Conservation (phyloP, 1,140 invertebrate species). For the Akabosia matsudoensis region DNA sequence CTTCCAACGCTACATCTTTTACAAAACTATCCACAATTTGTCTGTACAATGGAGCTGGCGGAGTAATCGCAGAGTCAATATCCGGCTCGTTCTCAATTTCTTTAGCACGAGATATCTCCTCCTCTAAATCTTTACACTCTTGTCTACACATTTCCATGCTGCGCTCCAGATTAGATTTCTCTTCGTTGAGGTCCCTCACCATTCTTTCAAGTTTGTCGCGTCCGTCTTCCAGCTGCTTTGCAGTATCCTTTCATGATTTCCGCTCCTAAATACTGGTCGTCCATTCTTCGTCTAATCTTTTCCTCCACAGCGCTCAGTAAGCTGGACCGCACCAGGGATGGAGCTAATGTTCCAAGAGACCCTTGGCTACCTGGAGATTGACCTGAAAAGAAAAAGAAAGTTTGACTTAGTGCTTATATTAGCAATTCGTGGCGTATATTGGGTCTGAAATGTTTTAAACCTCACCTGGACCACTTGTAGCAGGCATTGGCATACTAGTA, state of each 20-base stretch:
- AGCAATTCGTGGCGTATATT: too few relatives aligned
- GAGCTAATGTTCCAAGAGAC: conserved; percentile 43
- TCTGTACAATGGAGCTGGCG: conserved; percentile 92
- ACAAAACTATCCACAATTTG: conserved; percentile 95
- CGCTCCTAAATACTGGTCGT: conserved; percentile 60
- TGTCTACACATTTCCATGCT: conserved; percentile 78
- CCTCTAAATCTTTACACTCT: conserved; percentile 80
- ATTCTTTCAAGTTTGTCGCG: conserved; percentile 32
- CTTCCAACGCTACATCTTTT: conserved; percentile 95
- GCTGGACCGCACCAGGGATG: conserved; percentile 71
- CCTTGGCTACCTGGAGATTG: conserved; percentile 28
- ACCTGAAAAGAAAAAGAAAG: conserved; percentile 14
- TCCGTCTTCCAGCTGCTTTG: conserved; percentile 40
- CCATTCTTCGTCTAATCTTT: conserved; percentile 78
- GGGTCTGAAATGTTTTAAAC: too few relatives aligned
- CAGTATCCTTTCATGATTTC: conserved; percentile 45
- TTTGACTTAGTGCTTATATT: conserved; percentile 32
- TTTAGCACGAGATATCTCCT: conserved; percentile 71
- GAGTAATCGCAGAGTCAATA: conserved; percentile 94
- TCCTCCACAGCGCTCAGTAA: conserved; percentile 92
- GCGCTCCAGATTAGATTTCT: conserved; percentile 70
- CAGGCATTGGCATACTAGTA: conserved; percentile 65
- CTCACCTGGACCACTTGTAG: conserved; percentile 48
- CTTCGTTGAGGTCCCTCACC: conserved; percentile 39
- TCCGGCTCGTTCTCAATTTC: conserved; percentile 74